phyloP scores from a whole-genome alignment of 2,113 vertebrate species.

The Antechinus flavipes region DNA sequence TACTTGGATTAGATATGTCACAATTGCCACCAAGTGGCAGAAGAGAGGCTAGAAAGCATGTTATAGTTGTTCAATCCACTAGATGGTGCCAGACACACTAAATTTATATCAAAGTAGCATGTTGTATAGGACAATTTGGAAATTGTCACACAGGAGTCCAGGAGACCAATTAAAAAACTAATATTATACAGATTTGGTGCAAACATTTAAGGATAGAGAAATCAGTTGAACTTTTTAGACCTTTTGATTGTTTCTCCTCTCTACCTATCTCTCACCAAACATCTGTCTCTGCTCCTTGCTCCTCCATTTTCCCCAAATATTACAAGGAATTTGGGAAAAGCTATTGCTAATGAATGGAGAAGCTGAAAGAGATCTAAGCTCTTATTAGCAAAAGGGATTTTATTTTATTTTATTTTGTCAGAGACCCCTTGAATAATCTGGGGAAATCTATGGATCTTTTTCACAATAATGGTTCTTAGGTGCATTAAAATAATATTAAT shows the following conservation, averaged over 20 bases:
- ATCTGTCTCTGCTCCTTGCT: not conserved
- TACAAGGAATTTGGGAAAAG: not conserved
- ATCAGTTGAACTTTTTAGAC: not conserved
- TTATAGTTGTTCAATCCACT: not conserved
- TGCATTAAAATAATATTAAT: not conserved
- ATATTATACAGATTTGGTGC: not conserved
- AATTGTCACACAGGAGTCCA: not conserved
- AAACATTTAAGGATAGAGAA: not conserved
- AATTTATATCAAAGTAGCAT: not conserved
- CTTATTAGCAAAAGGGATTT: not conserved
- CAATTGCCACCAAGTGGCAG: not conserved
- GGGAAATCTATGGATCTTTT: not conserved
- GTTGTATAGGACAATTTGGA: not conserved
- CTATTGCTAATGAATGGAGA: not conserved
- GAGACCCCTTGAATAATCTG: not conserved
- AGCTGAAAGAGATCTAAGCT: not conserved
- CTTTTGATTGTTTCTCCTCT: not conserved
- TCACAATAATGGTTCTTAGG: not conserved
- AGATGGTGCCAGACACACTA: not conserved
- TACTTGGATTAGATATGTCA: not conserved
- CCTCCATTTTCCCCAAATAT: not conserved
- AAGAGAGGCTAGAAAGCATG: not conserved
- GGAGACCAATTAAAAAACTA: not conserved
- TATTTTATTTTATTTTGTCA: not conserved
- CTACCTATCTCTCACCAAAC: not conserved